Conservation (phyloP, 2,888 invertebrate genomes). For the Cordilura impudica region DNA sequence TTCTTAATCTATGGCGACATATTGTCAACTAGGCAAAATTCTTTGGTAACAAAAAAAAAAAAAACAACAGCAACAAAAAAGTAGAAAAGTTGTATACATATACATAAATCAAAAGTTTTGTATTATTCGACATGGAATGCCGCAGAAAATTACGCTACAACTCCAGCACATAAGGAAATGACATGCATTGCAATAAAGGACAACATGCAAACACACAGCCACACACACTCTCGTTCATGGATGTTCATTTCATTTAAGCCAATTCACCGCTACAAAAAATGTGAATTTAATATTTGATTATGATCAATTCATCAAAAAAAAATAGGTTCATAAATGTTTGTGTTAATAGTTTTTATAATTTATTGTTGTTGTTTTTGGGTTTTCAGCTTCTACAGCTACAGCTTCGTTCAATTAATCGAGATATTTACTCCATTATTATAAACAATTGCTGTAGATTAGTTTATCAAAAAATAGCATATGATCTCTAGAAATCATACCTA, state of each 20-base stretch:
- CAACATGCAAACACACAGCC: too few species aligned
- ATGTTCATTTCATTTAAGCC: neutral
- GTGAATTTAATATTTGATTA: neutral
- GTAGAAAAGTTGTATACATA: constrained; percentile 16
- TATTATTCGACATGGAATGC: constrained; percentile 24
- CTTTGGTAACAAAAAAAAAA: constrained; percentile 17
- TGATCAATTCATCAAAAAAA: neutral
- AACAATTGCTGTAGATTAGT: too few species aligned
- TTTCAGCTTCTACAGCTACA: too few species aligned
- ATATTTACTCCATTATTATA: too few species aligned
- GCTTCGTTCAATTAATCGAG: too few species aligned
- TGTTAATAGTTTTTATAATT: too few species aligned
- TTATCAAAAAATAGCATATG: too few species aligned
- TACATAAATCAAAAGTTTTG: constrained; percentile 18
- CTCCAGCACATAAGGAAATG: constrained; percentile 5
- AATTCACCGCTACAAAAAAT: neutral
- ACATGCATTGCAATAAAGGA: constrained; percentile 19
- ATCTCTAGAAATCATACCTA: too few species aligned
- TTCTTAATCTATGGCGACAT: constrained; percentile 56
- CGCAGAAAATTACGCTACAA: constrained; percentile 6
- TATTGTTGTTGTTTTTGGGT: too few species aligned
- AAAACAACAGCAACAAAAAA: constrained; percentile 4
- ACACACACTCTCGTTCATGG: constrained; percentile 14
- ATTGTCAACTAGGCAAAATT: constrained; percentile 47
- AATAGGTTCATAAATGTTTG: too few species aligned